These are phyloP conservation scores for Notodonta dromedarius DNA, from an alignment of 2,888 invertebrate genomes.

Conservation along the genomic window DNA sequence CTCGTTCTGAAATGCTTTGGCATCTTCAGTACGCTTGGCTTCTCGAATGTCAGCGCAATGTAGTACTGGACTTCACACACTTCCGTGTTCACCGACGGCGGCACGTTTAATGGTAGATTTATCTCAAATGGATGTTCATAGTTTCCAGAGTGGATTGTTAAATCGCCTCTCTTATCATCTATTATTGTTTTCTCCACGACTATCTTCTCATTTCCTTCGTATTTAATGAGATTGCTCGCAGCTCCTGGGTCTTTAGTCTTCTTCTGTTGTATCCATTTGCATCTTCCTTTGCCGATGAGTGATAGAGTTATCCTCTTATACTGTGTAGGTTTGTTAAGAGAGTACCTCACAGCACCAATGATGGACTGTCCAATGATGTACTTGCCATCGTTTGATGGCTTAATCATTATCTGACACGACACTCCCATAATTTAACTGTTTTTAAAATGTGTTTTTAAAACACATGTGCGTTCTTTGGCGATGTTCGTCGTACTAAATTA, in stretches of 20 bases:
- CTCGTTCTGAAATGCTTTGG: constrained; percentile 13
- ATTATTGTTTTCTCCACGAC: constrained; percentile 15
- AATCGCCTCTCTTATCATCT: not conserved
- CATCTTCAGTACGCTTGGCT: not conserved
- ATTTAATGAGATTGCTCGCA: not conserved
- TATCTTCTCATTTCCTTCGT: not conserved
- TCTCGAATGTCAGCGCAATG: constrained; percentile 24
- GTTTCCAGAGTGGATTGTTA: constrained; percentile 10
- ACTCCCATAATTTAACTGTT: constrained; percentile 35
- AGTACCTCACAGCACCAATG: constrained; percentile 37
- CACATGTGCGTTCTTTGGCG: not conserved
- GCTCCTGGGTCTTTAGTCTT: not conserved
- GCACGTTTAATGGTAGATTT: constrained; percentile 18
- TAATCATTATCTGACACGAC: constrained; percentile 40
- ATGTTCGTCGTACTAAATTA: not conserved
- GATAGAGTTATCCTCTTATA: constrained; percentile 36
- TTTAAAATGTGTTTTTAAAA: not conserved
- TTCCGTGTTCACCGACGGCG: constrained; percentile 20
- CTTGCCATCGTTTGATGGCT: constrained; percentile 23
- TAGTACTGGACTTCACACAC: constrained; percentile 17
- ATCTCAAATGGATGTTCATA: constrained; percentile 18
- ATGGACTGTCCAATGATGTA: constrained; percentile 34
- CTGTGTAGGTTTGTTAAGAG: constrained; percentile 33
- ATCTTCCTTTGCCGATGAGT: constrained; percentile 37
- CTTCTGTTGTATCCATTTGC: constrained; percentile 16